These are phyloP conservation scores for Forbesichthys papilliferus DNA, from an alignment of 2,113 vertebrate species.

Conservation along the genomic window DNA sequence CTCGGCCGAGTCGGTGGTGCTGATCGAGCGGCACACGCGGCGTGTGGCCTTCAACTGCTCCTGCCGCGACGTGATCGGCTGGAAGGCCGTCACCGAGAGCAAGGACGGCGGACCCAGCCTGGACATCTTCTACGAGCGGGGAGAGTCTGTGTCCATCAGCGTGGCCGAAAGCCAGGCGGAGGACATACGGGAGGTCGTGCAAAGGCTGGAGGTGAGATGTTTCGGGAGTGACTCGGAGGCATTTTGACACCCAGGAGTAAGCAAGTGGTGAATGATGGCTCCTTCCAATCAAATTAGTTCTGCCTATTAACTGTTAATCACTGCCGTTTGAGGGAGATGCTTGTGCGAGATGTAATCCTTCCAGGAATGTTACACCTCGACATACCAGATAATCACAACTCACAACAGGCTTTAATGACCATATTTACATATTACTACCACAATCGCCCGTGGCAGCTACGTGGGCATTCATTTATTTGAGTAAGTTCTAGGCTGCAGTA, in stretches of 20 bases:
- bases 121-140: constrained; percentile 86
- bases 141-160: constrained; percentile 81
- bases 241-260: neutral
- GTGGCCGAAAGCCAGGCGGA: constrained; percentile 78
- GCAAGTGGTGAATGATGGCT: neutral
- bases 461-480: no score
- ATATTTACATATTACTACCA: no score
- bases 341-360: neutral
- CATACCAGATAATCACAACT: neutral
- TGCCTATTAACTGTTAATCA: neutral
- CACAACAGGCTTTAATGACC: no score
- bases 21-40: constrained; percentile 80
- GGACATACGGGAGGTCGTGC: constrained; percentile 84
- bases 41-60: constrained; percentile 87
- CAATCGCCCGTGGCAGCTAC: no score
- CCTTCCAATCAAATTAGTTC: neutral
- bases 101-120: constrained; percentile 74
- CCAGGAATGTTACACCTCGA: neutral
- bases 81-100: constrained; percentile 79
- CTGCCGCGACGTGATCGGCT: constrained; percentile 88
- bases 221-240: neutral
- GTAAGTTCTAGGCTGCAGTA: no score
- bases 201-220: constrained; percentile 82
- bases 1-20: constrained; percentile 85
- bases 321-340: neutral